Base-by-base conservation (phyloP, 2,888 invertebrate genomes). In the Buathra laborator region DNA sequence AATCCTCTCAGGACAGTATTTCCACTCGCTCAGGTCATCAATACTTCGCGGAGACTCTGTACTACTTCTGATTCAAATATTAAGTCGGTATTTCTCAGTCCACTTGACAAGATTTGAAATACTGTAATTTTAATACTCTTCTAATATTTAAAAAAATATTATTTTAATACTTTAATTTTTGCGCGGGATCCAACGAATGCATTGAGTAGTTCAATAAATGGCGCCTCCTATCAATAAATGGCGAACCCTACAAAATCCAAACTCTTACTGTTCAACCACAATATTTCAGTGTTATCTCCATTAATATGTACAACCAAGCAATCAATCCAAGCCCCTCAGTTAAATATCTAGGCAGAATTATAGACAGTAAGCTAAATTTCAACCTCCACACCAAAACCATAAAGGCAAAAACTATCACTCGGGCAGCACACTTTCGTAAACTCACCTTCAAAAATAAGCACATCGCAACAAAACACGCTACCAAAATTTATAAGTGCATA, bases 201-300 rank as follows among this genome's bases (percentile, higher is more conserved):
- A 59, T 56, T 10, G 19, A 19, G 9, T 56, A 24, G 56, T 56
- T 56, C 19, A 56, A 56, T 24, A 24, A 24, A 24, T 24, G 24
- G 24, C 37, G 37, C 37, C n/a, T 66, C 12, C 53, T 48, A 64
- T 77, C 24, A 66, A 77, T 9, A 70, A 79, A 64, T 71, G 80
- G 80, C 72, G 62, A 59, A 80, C 46, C 80, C 72, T 37, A 80
- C 29, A 24, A 59, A 59, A 59, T 59, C 56, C 4, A 24, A 59
- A 24, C 56, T 59, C 10, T 12, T 59, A 24, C 9, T 59, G 12
- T 59, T 59, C 29, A 59, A 59, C 24, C 56, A 59, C 24, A 19
- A 29, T 10, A 19, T 56, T 3, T 10, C 9, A 6, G 19, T 10
- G 5, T 7, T 10, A 9, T 19, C 24, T 9, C 56, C 19, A 56